Evolutionary conservation across 2,888 invertebrate species (phyloP).

Genomic region (Mystacides longicornis): DNA sequence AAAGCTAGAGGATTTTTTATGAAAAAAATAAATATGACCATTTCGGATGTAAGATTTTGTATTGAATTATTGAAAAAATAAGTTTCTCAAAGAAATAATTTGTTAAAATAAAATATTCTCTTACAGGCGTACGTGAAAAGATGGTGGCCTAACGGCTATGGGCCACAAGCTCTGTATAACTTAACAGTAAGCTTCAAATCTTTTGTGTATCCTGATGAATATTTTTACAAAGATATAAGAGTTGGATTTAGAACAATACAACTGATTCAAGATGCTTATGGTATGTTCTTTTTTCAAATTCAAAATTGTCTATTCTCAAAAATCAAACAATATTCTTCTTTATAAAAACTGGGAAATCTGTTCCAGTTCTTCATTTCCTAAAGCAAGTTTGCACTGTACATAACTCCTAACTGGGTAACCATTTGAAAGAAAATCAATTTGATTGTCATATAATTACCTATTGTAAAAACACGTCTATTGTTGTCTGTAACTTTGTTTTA

Average conservation of each 20-base stretch:
- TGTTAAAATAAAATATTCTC: background rate
- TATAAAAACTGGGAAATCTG: too few relatives aligned
- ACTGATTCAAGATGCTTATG: slow-evolving; percentile 64
- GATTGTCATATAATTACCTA: too few relatives aligned
- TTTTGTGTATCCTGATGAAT: slow-evolving; percentile 32
- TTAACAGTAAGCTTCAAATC: slow-evolving; percentile 48
- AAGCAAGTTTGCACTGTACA: too few relatives aligned
- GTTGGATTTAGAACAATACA: slow-evolving; percentile 85
- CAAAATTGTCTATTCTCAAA: too few relatives aligned
- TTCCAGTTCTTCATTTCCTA: too few relatives aligned
- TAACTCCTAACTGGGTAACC: too few relatives aligned
- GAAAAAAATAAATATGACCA: slow-evolving; percentile 33
- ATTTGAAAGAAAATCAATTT: too few relatives aligned
- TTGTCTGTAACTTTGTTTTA: too few relatives aligned
- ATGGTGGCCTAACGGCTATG: slow-evolving; percentile 98
- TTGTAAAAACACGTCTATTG: too few relatives aligned
- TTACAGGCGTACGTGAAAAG: slow-evolving; percentile 44
- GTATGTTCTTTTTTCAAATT: too few relatives aligned
- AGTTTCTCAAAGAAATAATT: background rate
- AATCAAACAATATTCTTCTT: too few relatives aligned
- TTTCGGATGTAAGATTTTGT: slow-evolving; percentile 35
- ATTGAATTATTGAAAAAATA: background rate
- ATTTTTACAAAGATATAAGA: slow-evolving; percentile 46
- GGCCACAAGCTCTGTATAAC: slow-evolving; percentile 69
- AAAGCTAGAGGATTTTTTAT: slow-evolving; percentile 24